Base-by-base conservation (phyloP, 2,888 invertebrate species). In the Electrophaes corylata region DNA sequence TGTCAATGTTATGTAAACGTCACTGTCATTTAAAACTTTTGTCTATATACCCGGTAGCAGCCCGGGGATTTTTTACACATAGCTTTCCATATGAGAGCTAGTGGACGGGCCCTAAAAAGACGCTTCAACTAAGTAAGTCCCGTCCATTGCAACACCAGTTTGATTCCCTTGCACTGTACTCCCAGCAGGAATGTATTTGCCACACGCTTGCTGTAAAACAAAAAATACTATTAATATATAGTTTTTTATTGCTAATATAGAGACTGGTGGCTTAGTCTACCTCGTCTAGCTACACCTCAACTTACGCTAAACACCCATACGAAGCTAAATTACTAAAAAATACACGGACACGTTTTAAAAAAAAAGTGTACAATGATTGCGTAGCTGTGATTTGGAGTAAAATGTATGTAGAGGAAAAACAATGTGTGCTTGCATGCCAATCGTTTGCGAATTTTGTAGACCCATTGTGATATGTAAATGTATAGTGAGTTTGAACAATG, bases 121-220 rank as follows among this genome's bases (percentile, higher is more conserved):
- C 75, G 96, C 96, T 86, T 96, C 96, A 75, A 96, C 96, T 79
- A 96, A 93, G 84, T 96, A 96, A 72, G 96, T 96, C 79, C 95
- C 96, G 80, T 96, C 96, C 95, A 96, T 95, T 65, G 95, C 95
- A 71, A 95, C 95, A 75, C 96, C 95, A 58, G 95, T 95, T 91
- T 96, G 96, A 86, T 95, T 96, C 73, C 94, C 95, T 86, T 95
- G 95, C 78, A 95, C 95, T 71, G 95, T 95, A 80, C 96, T 94
- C 71, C 96, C 95, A 68, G 96, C 96, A 74, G 96, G 96, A 94
- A 96, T 96, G 93, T 96, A 96, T 91, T 96, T 96, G 79, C 96
- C 96, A 88, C 96, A 96, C 71, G 96, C 96, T 94, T 96, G 94
- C 93, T 95, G 94, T 80, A 91, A 92, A 70, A 64, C 65, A 68